Evolutionary conservation across 2,888 invertebrate species (phyloP).

Genomic region (Ptilodon capucinus): DNA sequence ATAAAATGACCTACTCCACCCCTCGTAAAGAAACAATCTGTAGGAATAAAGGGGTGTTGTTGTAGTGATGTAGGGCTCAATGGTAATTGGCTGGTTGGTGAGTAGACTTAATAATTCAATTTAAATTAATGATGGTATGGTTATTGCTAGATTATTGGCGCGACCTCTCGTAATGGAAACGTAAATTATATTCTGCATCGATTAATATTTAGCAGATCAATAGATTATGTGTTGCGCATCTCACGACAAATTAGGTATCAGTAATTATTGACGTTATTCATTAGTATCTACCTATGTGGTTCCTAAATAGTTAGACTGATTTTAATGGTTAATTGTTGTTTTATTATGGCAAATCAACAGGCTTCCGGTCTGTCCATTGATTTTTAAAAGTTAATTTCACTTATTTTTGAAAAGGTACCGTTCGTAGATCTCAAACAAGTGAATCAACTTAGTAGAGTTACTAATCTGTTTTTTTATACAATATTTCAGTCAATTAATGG

Average conservation of each 20-base stretch:
- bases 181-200: slow-evolving; percentile 22
- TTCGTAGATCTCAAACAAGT: too few relatives aligned
- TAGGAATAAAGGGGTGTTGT: slow-evolving; percentile 9
- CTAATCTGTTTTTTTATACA: too few relatives aligned
- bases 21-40: slow-evolving; percentile 5
- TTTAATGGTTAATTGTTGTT: too few relatives aligned
- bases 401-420: too few relatives aligned
- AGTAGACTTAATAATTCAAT: slow-evolving; percentile 46
- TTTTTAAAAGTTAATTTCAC: too few relatives aligned
- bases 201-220: neutral
- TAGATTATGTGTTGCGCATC: neutral
- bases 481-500: too few relatives aligned
- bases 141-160: slow-evolving; percentile 27
- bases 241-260: neutral
- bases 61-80: slow-evolving; percentile 19
- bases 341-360: too few relatives aligned
- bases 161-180: slow-evolving; percentile 19
- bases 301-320: too few relatives aligned
- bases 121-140: slow-evolving; percentile 40
- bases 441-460: too few relatives aligned
- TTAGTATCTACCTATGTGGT: too few relatives aligned
- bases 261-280: too few relatives aligned
- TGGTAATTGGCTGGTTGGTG: slow-evolving; percentile 24
- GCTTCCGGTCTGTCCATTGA: too few relatives aligned
- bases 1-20: slow-evolving; percentile 20